A percentile compares a stretch with the other conserved stretches of the same genome.
These are phyloP conservation scores for Lochmaea crataegi DNA, from an alignment of 2,888 invertebrate species.

Conservation along the genomic window DNA sequence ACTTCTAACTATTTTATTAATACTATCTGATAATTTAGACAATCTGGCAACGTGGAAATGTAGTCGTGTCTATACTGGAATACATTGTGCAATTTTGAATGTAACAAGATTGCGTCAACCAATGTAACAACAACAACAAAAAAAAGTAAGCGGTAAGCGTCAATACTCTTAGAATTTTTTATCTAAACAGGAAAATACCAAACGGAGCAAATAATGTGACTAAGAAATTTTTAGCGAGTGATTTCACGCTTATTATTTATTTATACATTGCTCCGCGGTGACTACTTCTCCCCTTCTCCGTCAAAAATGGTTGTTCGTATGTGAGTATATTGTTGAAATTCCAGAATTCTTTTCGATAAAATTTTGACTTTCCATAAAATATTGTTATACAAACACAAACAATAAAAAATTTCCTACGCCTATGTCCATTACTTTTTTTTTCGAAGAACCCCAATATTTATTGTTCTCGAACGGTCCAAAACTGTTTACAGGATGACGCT, in stretches of 20 bases:
- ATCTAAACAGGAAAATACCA: neutral
- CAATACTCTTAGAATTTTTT: neutral
- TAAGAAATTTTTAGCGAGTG: neutral
- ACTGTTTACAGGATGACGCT: no score
- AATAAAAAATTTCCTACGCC: no score
- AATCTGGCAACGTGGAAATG: no score
- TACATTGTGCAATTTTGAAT: neutral
- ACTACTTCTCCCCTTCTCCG: neutral
- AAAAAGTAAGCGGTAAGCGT: neutral
- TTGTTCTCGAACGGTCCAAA: no score
- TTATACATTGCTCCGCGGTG: neutral
- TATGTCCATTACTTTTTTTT: no score
- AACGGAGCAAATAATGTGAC: slow-evolving; percentile 2
- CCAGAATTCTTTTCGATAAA: neutral
- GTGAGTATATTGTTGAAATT: neutral
- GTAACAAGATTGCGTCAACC: neutral
- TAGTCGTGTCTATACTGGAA: no score
- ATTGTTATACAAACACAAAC: no score
- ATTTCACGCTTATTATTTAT: neutral
- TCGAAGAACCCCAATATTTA: no score
- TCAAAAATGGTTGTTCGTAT: neutral
- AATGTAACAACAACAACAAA: neutral
- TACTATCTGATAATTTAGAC: no score
- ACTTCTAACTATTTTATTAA: no score
- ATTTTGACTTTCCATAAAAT: no score